Evolutionary conservation across 2,888 invertebrate genomes (phyloP).

Genomic region (Macrosiphum euphorbiae): DNA sequence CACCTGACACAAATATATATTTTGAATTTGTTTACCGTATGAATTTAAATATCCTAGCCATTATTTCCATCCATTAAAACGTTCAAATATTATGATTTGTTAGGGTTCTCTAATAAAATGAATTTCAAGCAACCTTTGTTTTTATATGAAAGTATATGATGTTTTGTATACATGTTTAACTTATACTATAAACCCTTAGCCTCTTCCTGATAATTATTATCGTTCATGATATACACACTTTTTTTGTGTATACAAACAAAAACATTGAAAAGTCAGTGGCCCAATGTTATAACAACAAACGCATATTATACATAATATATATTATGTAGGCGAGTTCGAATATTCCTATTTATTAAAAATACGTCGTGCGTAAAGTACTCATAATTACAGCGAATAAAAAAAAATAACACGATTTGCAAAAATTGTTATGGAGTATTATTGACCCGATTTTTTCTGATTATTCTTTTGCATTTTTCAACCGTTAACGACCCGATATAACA

Average conservation of each 20-base stretch:
- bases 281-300: not conserved
- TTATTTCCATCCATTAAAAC: not conserved
- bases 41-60: not conserved
- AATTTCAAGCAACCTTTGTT: not conserved
- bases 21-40: not conserved
- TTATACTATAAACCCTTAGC: not conserved
- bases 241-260: not conserved
- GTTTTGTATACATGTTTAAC: no score
- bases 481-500: not conserved
- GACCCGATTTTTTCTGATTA: not conserved
- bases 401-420: not conserved
- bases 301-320: not conserved
- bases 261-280: constrained; percentile 4
- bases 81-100: not conserved
- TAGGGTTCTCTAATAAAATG: not conserved
- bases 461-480: not conserved
- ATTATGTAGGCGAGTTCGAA: not conserved
- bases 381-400: not conserved
- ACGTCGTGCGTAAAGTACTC: constrained; percentile 12
- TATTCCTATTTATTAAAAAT: constrained; percentile 6
- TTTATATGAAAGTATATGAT: not conserved
- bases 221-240: not conserved
- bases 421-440: not conserved
- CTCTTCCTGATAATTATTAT: not conserved
- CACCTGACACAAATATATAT: not conserved